Base-by-base conservation (phyloP, 1,140 invertebrate species). In the Pogonus chalceus region DNA sequence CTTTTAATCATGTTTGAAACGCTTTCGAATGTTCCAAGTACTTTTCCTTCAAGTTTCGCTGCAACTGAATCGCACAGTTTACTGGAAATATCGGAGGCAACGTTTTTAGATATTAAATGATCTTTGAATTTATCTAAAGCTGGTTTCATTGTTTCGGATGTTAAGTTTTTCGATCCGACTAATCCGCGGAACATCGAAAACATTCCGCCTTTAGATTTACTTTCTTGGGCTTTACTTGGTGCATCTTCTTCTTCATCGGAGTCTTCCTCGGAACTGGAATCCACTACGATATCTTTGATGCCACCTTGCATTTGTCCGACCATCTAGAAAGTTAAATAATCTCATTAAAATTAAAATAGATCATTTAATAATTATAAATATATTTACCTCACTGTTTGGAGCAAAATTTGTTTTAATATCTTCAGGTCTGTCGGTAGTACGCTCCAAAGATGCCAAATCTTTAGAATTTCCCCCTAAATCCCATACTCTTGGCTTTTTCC, bases 91-190 rank as follows among this genome's bases (percentile, higher is more conserved):
- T 99, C 96, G 0, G 92, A 73, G 23, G 97, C 97, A 1, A 99
- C 97, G 73, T 99, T 99, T 71, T 99, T 99, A 0, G 80, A 77
- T 60, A 99, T 98, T 22, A 99, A 77, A 72, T 97, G 95, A 69
- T 99, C 96, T 56, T 88, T 88, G 74, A 99, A 79, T 72, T 98
- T 97, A 47, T 98, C 94, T 55, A 99, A 71, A 31, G 85, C 86
- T 0, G 95, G 89, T 56, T 81, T 72, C 77, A 99, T 84, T 52
- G 89, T 82, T 16, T 82, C 79, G 2, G 74, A 69, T 0, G 80
- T 79, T 43, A 93, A 71, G 14, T 78, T 81, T 66, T 92, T 92
- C 1, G 83, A 83, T 0, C 92, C 90, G 2, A 97, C 93, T 35
- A 98, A 75, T 62, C 87, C 86, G 71, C 84, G 88, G 60, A 92